Evolutionary conservation across 2,113 vertebrate genomes (phyloP).

Genomic region (Ascaphus truei): DNA sequence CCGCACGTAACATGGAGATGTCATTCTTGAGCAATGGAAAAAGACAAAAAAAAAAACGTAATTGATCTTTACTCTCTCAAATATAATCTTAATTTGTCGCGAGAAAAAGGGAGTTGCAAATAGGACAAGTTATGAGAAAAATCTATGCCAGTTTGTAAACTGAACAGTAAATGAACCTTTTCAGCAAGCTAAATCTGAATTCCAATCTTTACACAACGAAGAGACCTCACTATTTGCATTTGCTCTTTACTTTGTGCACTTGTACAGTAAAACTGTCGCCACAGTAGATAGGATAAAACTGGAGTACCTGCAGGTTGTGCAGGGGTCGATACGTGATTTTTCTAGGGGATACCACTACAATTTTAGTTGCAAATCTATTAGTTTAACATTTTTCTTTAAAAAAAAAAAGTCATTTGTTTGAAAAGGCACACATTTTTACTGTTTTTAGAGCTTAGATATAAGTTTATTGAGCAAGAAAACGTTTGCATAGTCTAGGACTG

Average conservation of each 20-base stretch:
- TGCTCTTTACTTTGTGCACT: conserved; percentile 2
- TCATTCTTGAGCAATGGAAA: background rate
- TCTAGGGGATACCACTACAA: no score
- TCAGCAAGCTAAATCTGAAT: no score
- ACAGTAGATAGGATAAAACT: background rate
- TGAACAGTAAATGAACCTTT: background rate
- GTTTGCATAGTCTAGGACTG: no score
- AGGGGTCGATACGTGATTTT: no score
- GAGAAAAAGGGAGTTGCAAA: background rate
- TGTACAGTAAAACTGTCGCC: background rate
- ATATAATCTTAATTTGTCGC: background rate
- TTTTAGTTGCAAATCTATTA: no score
- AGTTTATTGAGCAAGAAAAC: no score
- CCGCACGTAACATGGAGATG: conserved; percentile 7
- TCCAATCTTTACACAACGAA: background rate
- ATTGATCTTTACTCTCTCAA: conserved; percentile 12
- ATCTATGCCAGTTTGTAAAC: background rate
- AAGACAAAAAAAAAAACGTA: background rate
- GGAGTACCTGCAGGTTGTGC: background rate
- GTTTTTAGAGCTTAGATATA: no score
- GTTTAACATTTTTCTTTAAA: no score
- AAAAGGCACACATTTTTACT: no score
- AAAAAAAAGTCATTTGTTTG: no score
- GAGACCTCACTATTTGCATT: background rate
- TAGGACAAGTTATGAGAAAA: background rate